Evolutionary conservation across 2,797 vertebrate genomes (phyloP).

Genomic region (Carapus acus): DNA sequence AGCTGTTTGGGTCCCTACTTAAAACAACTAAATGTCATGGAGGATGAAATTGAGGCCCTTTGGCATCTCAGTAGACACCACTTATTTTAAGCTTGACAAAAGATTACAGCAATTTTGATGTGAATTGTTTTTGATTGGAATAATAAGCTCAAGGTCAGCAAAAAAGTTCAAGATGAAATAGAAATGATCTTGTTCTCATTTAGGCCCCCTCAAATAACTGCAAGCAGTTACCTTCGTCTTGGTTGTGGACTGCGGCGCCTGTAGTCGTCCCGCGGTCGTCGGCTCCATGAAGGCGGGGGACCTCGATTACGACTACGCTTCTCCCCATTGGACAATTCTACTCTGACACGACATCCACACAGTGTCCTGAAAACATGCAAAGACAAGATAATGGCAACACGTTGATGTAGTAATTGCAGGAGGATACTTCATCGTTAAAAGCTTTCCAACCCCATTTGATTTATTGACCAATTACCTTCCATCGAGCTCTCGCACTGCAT

Average conservation of each 20-base stretch:
- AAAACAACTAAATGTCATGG: slow-evolving; percentile 64
- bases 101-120: too few species aligned
- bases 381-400: too few species aligned
- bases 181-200: not conserved
- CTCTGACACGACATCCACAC: slow-evolving; percentile 91
- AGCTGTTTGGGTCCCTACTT: slow-evolving; percentile 17
- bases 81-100: slow-evolving; percentile 33
- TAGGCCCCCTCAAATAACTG: slow-evolving; percentile 27
- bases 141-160: too few species aligned
- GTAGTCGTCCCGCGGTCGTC: slow-evolving; percentile 90
- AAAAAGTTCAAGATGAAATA: slow-evolving; percentile 13
- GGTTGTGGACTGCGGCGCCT: slow-evolving; percentile 87
- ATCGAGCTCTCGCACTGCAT: slow-evolving; percentile 94
- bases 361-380: slow-evolving; percentile 73
- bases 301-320: slow-evolving; percentile 91
- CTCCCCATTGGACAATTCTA: slow-evolving; percentile 94
- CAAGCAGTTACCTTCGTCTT: slow-evolving; percentile 83
- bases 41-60: slow-evolving; percentile 59
- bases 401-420: too few species aligned
- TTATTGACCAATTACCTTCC: slow-evolving; percentile 77
- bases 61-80: slow-evolving; percentile 43
- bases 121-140: too few species aligned
- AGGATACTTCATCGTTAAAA: too few species aligned
- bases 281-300: slow-evolving; percentile 90
- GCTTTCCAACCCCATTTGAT: not conserved